Base-by-base conservation (phyloP, 2,113 vertebrate genomes). In the Patagioenas fasciata region DNA sequence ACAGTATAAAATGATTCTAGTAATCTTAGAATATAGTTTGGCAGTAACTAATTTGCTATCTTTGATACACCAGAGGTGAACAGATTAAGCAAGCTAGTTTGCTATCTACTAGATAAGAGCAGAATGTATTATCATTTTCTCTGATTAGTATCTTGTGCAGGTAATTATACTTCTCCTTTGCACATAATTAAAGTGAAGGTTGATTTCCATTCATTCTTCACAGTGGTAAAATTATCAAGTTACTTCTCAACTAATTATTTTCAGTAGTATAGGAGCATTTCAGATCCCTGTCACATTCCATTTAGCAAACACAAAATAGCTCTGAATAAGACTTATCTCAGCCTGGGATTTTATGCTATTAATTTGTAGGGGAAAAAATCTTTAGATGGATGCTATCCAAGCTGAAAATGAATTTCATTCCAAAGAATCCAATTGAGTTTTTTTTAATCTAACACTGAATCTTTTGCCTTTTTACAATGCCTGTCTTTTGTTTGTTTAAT, bases 241-340 rank as follows among this genome's bases (percentile, higher is more conserved):
- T 98, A 97, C 94, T 98, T 98, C 95, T 98, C 96, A 97, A 98
- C 97, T 98, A 98, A 98, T 99, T 98, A 98, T 98, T 98, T 98
- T 98, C 94, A 95, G 87, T 97, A 90, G 95, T 96, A 96, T 97
- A 97, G 89, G 80, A 96, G 88, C 96, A 82, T 97, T 98, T 98
- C 96, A 98, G 95, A 98, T 97, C 92, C 69, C 96, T 98, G 97
- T 98, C 98, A 98, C 93, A 98, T 98, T 96, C 97, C 97, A 98
- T 98, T 98, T 97, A 98, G 96, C 96, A 98, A 98, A 98, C 90
- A 98, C 96, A 97, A 96, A 98, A 98, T 98, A 96, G 93, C 96
- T 97, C 96, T 94, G 95, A 97, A 97, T 97, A 96, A 97, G 95
- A 97, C 89, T 97, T 98, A 97, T 97, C 97, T 96, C 95, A 97